Percentiles rank a stretch among this genome's conserved stretches.
Conservation (phyloP, 64 coral and sea anemone genomes). For the Pocillopora damicornis region DNA sequence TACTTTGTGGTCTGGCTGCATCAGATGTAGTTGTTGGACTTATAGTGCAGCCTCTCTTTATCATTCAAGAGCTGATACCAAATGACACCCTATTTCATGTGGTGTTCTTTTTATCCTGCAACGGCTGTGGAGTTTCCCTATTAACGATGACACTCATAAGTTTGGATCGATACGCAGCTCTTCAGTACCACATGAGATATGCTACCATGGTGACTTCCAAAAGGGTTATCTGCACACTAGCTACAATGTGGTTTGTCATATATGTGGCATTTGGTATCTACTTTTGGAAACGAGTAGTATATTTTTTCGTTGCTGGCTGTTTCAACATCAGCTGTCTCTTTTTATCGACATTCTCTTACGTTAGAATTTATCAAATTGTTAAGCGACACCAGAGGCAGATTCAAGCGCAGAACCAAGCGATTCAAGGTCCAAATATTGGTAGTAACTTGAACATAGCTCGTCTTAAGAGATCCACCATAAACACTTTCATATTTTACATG, state of each 20-base stretch:
- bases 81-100: too few relatives aligned
- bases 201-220: too few relatives aligned
- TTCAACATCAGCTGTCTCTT: neutral
- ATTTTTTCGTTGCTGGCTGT: neutral
- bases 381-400: too few relatives aligned
- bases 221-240: too few relatives aligned
- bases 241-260: too few relatives aligned
- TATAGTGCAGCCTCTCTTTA: conserved; percentile 32
- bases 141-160: too few relatives aligned
- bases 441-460: neutral
- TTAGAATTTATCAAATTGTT: too few relatives aligned
- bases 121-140: too few relatives aligned
- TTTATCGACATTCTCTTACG: too few relatives aligned
- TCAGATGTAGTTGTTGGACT: conserved; percentile 30
- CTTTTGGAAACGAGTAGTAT: neutral
- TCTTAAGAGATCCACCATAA: neutral
- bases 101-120: too few relatives aligned
- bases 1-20: conserved; percentile 29
- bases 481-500: conserved; percentile 2
- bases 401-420: neutral
- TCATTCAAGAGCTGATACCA: neutral
- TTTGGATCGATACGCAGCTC: too few relatives aligned
- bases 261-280: neutral
- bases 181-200: too few relatives aligned
- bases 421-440: neutral